Evolutionary conservation across 2,113 vertebrate species (phyloP).

Genomic region (Rattus rattus): DNA sequence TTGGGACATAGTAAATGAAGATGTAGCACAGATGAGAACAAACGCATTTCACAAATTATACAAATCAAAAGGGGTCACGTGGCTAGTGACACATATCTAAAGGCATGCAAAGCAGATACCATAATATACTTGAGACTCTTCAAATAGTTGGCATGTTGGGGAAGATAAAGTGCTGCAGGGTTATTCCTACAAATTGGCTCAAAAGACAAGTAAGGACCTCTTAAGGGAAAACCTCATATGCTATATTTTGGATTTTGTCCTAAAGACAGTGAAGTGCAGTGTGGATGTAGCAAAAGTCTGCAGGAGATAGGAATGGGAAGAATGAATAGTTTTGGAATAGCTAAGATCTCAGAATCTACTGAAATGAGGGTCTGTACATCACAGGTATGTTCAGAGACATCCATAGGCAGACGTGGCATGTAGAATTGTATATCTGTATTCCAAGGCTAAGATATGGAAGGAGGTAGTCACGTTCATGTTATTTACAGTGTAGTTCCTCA

Average conservation of each 20-base stretch:
- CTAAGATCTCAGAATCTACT: too few species aligned
- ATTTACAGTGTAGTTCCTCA: background rate
- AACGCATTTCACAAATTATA: background rate
- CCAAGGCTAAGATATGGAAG: background rate
- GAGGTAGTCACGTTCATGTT: background rate
- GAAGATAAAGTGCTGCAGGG: background rate
- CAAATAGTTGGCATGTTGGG: background rate
- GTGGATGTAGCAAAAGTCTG: background rate
- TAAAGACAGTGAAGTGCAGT: background rate
- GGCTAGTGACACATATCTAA: background rate
- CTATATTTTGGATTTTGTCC: background rate
- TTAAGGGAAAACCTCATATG: background rate
- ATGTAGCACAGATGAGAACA: background rate
- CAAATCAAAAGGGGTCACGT: background rate
- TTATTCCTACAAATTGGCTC: background rate
- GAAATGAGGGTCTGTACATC: too few species aligned
- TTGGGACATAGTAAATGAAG: background rate
- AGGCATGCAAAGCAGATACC: background rate
- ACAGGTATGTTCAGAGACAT: too few species aligned
- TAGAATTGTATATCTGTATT: background rate
- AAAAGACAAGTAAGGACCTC: background rate
- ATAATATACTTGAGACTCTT: background rate
- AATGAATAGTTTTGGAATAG: background rate
- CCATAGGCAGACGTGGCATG: too few species aligned
- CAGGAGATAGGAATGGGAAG: background rate